Percentiles rank a stretch among this genome's conserved stretches.
Evolutionary conservation across 2,797 vertebrate genomes (phyloP).

Genomic region (Thalassophryne amazonica): DNA sequence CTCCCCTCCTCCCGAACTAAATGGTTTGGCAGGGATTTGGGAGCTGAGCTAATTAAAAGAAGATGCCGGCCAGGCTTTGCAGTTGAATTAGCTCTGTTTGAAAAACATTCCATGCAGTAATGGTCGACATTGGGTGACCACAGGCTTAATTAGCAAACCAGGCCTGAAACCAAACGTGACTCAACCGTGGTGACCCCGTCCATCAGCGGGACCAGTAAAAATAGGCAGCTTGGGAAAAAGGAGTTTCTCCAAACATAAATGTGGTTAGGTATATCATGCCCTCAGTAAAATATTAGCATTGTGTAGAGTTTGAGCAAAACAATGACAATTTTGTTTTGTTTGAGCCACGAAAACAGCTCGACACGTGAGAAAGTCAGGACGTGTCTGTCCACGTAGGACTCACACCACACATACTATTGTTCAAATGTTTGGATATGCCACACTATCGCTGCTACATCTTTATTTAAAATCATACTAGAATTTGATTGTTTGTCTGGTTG

Average conservation of each 20-base stretch:
- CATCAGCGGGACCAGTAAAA: slow-evolving; percentile 73
- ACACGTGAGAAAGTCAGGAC: not conserved
- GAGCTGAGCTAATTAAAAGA: slow-evolving; percentile 78
- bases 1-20: slow-evolving; percentile 56
- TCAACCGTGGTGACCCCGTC: slow-evolving; percentile 75
- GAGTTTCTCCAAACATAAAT: slow-evolving; percentile 66
- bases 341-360: slow-evolving; percentile 34
- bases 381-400: slow-evolving; percentile 3
- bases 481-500: no score
- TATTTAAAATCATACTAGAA: no score
- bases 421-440: no score
- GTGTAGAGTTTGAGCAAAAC: slow-evolving; percentile 37
- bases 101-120: slow-evolving; percentile 81
- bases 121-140: slow-evolving; percentile 77
- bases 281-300: slow-evolving; percentile 50
- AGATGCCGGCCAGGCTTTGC: slow-evolving; percentile 71
- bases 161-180: slow-evolving; percentile 76
- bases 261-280: slow-evolving; percentile 44
- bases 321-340: slow-evolving; percentile 42
- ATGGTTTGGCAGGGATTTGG: slow-evolving; percentile 62
- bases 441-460: no score
- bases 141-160: slow-evolving; percentile 83
- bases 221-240: slow-evolving; percentile 80
- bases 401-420: not conserved
- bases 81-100: slow-evolving; percentile 76